phyloP scores from a whole-genome alignment of 2,113 vertebrate genomes.

The Jaculus jaculus region DNA sequence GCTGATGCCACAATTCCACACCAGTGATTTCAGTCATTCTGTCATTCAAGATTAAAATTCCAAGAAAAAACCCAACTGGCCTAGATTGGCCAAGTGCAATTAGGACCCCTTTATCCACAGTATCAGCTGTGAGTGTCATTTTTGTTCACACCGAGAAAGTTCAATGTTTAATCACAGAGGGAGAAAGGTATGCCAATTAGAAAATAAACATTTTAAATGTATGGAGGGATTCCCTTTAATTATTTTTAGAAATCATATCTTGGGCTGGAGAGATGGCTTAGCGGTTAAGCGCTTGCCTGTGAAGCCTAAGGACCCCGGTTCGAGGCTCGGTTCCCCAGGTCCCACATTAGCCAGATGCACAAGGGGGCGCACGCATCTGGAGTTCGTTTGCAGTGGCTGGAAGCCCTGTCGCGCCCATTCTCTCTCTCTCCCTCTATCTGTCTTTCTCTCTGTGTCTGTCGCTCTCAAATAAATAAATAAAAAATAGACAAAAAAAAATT shows the following conservation, averaged over 20 bases:
- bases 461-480: no score
- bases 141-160: background rate
- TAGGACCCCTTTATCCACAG: background rate
- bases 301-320: no score
- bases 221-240: background rate
- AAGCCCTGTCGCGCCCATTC: no score
- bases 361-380: no score
- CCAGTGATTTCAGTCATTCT: background rate
- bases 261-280: no score
- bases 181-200: background rate
- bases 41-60: conserved; percentile 25
- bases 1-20: background rate
- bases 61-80: background rate
- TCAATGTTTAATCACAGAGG: background rate
- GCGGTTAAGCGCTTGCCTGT: no score
- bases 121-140: background rate
- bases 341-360: no score
- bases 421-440: no score
- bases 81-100: background rate
- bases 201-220: background rate
- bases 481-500: no score
- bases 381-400: no score
- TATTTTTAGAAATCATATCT: background rate
- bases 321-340: no score
- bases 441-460: no score